Evolutionary conservation across 2,113 vertebrate genomes (phyloP).

Genomic region (Rhinoderma darwinii): DNA sequence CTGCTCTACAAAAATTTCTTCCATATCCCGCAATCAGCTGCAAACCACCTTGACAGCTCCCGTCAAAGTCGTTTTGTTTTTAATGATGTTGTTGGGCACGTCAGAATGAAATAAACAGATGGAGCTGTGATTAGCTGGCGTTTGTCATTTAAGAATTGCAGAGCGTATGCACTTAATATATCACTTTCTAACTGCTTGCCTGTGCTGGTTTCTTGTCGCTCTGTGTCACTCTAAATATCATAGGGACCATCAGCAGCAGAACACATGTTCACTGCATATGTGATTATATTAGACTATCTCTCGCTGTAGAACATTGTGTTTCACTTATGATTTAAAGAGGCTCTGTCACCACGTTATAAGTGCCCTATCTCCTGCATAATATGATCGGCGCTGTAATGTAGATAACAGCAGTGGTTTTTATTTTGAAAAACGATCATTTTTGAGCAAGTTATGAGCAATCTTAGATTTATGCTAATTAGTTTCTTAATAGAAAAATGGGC

Average conservation of each 20-base stretch:
- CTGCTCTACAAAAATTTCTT: constrained; percentile 16
- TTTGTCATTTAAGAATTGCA: constrained; percentile 23
- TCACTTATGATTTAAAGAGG: background rate
- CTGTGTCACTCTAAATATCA: background rate
- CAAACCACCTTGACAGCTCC: constrained; percentile 52
- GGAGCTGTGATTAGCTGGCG: constrained; percentile 43
- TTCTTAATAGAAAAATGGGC: too few species aligned
- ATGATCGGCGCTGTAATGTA: too few species aligned
- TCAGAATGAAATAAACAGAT: constrained; percentile 51
- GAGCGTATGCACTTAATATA: constrained; percentile 8
- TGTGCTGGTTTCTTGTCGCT: background rate
- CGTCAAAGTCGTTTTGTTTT: constrained; percentile 50
- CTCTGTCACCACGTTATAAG: too few species aligned
- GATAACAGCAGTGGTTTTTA: too few species aligned
- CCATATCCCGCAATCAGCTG: constrained; percentile 27
- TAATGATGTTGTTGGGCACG: constrained; percentile 50
- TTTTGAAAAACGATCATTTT: too few species aligned
- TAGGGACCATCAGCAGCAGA: background rate
- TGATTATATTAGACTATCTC: background rate
- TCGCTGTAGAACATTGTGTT: background rate
- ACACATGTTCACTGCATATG: constrained; percentile 11
- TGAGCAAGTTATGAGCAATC: too few species aligned
- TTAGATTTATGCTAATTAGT: too few species aligned
- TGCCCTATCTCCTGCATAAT: too few species aligned
- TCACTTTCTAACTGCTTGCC: constrained; percentile 16